Evolutionary conservation across 2,113 vertebrate genomes (phyloP).

Genomic region (Morone chrysops): DNA sequence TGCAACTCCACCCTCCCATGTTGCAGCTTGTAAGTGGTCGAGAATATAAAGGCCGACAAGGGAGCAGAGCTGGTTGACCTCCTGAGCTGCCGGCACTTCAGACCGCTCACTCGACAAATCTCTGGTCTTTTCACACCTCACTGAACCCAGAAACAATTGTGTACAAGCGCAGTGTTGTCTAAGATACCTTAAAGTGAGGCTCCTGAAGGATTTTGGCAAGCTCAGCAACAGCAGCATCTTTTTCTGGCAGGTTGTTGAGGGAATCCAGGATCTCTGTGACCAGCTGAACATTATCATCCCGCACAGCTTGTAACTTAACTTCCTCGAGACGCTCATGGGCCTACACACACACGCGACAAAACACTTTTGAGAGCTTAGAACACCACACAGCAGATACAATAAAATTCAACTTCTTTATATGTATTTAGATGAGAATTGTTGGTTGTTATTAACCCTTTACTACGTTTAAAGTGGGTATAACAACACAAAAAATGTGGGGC

Average conservation of each 20-base stretch:
- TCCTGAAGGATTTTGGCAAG: slow-evolving; percentile 93
- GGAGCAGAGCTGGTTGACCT: slow-evolving; percentile 24
- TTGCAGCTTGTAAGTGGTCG: slow-evolving; percentile 12
- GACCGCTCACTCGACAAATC: not conserved
- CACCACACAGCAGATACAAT: not conserved
- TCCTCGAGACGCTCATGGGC: slow-evolving; percentile 96
- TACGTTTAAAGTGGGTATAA: too few species aligned
- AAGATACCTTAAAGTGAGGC: slow-evolving; percentile 94
- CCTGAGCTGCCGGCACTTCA: slow-evolving; percentile 6
- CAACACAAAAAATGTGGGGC: too few species aligned
- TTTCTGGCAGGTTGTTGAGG: slow-evolving; percentile 86
- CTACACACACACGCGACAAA: slow-evolving; percentile 73
- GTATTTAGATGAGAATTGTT: not conserved
- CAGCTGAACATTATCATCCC: slow-evolving; percentile 93
- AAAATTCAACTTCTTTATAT: not conserved
- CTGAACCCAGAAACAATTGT: not conserved
- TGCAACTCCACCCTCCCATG: slow-evolving; percentile 42
- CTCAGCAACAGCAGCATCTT: slow-evolving; percentile 90
- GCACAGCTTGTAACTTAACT: slow-evolving; percentile 94
- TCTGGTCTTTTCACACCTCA: not conserved
- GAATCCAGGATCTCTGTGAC: slow-evolving; percentile 95
- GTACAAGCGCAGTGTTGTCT: not conserved
- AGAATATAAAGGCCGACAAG: slow-evolving; percentile 32
- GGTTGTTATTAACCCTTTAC: not conserved
- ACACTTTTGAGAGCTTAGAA: not conserved